Conservation (phyloP, 2,888 invertebrate genomes). For the Hirtodrosophila trivittata region DNA sequence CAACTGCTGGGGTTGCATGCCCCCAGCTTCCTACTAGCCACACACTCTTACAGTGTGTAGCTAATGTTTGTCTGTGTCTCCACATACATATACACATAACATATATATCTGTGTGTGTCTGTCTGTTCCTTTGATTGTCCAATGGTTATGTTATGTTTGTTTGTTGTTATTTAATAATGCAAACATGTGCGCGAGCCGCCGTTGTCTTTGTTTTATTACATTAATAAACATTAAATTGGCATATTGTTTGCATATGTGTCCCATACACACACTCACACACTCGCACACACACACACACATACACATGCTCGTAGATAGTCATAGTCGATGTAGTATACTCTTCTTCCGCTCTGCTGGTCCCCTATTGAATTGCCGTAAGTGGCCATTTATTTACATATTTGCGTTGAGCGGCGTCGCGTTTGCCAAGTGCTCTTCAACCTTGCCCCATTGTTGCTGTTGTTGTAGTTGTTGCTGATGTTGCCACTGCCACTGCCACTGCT, state of each 20-base stretch:
- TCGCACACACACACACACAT: neutral
- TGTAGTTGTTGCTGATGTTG: slow-evolving; percentile 1
- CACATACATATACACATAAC: no score
- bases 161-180: slow-evolving; percentile 62
- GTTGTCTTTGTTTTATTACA: slow-evolving; percentile 66
- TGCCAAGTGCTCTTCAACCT: slow-evolving; percentile 69
- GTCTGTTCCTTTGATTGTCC: slow-evolving; percentile 11
- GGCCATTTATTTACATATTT: slow-evolving; percentile 79
- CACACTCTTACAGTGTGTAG: slow-evolving; percentile 15
- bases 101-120: slow-evolving; percentile 3
- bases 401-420: slow-evolving; percentile 59
- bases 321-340: neutral
- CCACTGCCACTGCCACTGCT: slow-evolving; percentile 11
- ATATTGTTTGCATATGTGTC: slow-evolving; percentile 60
- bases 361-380: slow-evolving; percentile 74
- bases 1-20: slow-evolving; percentile 41
- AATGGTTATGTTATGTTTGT: slow-evolving; percentile 12
- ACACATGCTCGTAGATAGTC: slow-evolving; percentile 4
- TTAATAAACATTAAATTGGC: slow-evolving; percentile 72
- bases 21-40: neutral
- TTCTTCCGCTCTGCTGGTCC: slow-evolving; percentile 16
- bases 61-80: slow-evolving; percentile 35
- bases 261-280: slow-evolving; percentile 9
- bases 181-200: slow-evolving; percentile 50
- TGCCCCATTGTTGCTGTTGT: slow-evolving; percentile 19